phyloP scores from a whole-genome alignment of 2,113 vertebrate genomes.

The Chamaetylas fuelleborni region DNA sequence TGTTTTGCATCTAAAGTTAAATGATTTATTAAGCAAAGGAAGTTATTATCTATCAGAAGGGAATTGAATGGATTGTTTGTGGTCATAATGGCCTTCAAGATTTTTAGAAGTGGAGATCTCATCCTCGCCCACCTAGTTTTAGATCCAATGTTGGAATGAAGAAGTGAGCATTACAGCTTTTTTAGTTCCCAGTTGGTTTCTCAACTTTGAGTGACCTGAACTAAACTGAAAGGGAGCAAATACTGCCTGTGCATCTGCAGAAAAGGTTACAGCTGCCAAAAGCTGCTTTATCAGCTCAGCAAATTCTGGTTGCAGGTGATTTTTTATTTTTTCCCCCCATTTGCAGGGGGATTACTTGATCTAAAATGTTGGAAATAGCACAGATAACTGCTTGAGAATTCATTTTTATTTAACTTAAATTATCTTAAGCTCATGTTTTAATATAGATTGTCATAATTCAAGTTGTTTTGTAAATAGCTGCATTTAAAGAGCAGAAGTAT shows the following conservation, averaged over 20 bases:
- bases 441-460: neutral
- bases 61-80: slow-evolving; percentile 26
- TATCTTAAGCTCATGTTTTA: neutral
- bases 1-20: neutral
- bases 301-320: neutral
- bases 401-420: neutral
- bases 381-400: neutral
- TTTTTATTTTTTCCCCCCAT: neutral
- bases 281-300: neutral
- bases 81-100: neutral
- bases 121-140: slow-evolving; percentile 16
- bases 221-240: slow-evolving; percentile 24
- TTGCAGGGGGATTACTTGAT: neutral
- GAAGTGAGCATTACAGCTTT: neutral
- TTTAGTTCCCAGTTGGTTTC: slow-evolving; percentile 26
- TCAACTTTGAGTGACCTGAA: slow-evolving; percentile 47
- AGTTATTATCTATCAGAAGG: neutral
- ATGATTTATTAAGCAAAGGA: slow-evolving; percentile 29
- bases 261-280: slow-evolving; percentile 12
- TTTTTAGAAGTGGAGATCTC: slow-evolving; percentile 10
- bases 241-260: slow-evolving; percentile 25
- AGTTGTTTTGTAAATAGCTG: neutral
- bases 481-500: neutral
- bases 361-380: neutral
- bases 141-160: neutral